A percentile compares a stretch with the other conserved stretches of the same genome.
Evolutionary conservation across 2,113 vertebrate genomes (phyloP).

Genomic region (Osmerus eperlanus): DNA sequence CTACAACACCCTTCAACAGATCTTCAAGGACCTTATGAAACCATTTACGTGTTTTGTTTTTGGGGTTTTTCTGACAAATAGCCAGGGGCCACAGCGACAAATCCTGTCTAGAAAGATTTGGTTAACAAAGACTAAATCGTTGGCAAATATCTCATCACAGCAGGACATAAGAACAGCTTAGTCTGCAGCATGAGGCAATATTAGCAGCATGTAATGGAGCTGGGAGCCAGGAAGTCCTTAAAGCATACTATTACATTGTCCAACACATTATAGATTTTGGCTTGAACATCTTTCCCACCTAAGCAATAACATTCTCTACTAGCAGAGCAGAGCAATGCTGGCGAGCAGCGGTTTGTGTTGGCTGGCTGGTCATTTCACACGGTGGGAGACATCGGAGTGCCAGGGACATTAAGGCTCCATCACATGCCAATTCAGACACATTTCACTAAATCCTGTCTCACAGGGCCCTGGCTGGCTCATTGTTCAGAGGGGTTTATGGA

Average conservation of each 20-base stretch:
- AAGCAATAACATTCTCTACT: conserved; percentile 21
- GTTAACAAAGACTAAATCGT: too few species aligned
- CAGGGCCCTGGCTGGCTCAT: conserved; percentile 47
- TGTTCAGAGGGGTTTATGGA: conserved; percentile 50
- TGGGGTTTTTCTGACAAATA: too few species aligned
- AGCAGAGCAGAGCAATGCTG: neutral
- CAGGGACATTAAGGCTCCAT: conserved; percentile 58
- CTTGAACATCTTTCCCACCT: neutral
- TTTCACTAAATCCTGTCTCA: conserved; percentile 56
- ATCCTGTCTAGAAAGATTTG: too few species aligned
- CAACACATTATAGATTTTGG: neutral
- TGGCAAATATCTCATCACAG: too few species aligned
- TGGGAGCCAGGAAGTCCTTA: too few species aligned
- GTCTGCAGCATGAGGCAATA: too few species aligned
- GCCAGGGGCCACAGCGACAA: too few species aligned
- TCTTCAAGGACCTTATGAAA: too few species aligned
- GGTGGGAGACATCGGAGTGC: neutral
- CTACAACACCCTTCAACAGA: too few species aligned
- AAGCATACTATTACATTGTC: neutral
- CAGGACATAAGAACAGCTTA: too few species aligned
- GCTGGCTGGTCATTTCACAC: conserved; percentile 12
- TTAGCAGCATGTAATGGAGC: too few species aligned
- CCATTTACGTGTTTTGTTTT: too few species aligned
- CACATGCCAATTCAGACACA: conserved; percentile 63
- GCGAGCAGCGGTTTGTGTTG: neutral